Evolutionary conservation across 2,113 vertebrate species (phyloP), one percentile per base, ranked within the genome.

Genomic region (Hippocampus mohnikei): DNA sequence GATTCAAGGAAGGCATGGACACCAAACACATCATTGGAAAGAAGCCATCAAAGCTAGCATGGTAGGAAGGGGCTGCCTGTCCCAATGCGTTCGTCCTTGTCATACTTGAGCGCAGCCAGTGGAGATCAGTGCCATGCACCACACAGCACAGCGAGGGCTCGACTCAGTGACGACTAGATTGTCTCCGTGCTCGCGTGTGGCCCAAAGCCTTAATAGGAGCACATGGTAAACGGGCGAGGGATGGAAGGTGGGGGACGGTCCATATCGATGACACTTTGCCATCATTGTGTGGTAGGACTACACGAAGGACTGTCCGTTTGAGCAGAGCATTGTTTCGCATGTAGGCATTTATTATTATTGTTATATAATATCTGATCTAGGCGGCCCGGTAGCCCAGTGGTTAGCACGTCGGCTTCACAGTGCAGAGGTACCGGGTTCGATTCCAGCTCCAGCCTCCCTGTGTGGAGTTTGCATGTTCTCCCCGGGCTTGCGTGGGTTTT

Each of bases 61-160:
- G 70, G 72, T 62, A 78, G 72, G 73, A 74, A 46, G 74, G 75
- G 72, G 75, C 77, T 73, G 80, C 77, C 77, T 80, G 62, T 68
- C 67, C 67, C 72, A 73, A 75, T 64, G 64, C 58, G 61, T 63
- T 70, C 77, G 70, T 74, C 72, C 48, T 33, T 40, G 66, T 61
- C 56, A 67, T 73, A 74, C 74, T 81, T 71, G n/a, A 65, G 55
- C 72, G 66, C 66, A 78, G 77, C 50, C 78, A 81, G 73, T 70
- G 52, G 67, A 63, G 76, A 84, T 78, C 84, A 85, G 92, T 92
- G 85, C 92, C 92, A 90, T 88, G 90, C 91, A 88, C 89, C 84
- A 91, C 84, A 88, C 71, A 88, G 86, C 88, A 88, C 90, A 84
- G 72, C 83, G 77, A 76, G 81, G 80, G 82, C 81, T 74, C 75